Conservation (phyloP, 1,140 invertebrate species). For the Anastrepha ludens region DNA sequence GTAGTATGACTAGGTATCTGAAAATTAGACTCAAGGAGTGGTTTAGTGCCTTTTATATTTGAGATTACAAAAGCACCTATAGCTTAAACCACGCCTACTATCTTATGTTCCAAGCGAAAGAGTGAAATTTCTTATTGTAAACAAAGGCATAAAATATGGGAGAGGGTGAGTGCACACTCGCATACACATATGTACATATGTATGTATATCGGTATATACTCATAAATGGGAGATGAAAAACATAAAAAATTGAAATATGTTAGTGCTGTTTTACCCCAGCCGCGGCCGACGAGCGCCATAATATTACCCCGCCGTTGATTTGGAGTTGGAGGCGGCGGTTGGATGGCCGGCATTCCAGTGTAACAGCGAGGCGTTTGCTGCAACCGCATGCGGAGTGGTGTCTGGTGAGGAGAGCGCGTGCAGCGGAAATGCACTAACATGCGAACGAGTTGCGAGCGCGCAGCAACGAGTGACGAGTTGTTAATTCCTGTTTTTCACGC, state of each 20-base stretch:
- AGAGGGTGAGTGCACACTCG: too few species aligned
- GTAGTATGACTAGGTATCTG: too few species aligned
- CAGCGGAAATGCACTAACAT: constrained; percentile 24
- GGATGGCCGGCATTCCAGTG: constrained; percentile 40
- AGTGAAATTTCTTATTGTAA: constrained; percentile 13
- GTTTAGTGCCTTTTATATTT: not conserved
- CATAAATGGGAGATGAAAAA: not conserved
- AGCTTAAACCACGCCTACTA: constrained; percentile 10
- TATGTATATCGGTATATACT: not conserved
- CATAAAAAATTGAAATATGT: not conserved
- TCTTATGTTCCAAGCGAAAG: constrained; percentile 15
- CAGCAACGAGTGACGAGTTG: constrained; percentile 55
- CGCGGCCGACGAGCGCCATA: constrained; percentile 35
- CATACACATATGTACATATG: not conserved
- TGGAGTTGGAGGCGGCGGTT: not conserved
- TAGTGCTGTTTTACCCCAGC: not conserved
- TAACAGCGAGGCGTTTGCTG: not conserved
- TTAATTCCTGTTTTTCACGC: constrained; percentile 52
- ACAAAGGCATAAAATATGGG: constrained; percentile 5
- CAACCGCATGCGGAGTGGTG: not conserved
- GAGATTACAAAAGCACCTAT: constrained; percentile 16
- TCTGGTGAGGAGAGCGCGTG: not conserved
- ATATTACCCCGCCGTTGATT: constrained; percentile 31
- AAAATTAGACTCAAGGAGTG: not conserved
- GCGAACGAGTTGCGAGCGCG: not conserved